Evolutionary conservation across 2,113 vertebrate genomes (phyloP).

Genomic region (Entomyzon cyanotis): DNA sequence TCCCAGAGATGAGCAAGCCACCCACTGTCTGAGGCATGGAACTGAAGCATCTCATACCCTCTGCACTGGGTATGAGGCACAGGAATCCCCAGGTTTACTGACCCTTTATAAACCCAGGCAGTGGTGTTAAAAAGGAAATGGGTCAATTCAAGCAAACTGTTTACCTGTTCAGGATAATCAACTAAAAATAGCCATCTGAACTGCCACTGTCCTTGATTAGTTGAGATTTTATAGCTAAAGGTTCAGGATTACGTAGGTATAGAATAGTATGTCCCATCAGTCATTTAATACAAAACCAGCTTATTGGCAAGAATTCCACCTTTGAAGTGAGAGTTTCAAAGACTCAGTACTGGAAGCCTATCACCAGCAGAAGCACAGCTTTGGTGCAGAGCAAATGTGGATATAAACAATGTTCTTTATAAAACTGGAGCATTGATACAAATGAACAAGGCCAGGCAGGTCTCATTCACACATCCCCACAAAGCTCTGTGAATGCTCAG

Average conservation of each 20-base stretch:
- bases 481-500: not conserved
- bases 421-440: not conserved
- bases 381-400: not conserved
- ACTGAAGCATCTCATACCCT: not conserved
- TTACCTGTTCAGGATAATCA: not conserved
- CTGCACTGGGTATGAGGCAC: not conserved
- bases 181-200: not conserved
- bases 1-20: not conserved
- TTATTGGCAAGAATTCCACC: not conserved
- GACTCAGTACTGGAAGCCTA: not conserved
- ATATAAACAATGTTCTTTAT: not conserved
- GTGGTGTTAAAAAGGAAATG: not conserved
- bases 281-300: not conserved
- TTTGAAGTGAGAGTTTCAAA: not conserved
- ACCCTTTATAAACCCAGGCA: not conserved
- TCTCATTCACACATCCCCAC: not conserved
- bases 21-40: not conserved
- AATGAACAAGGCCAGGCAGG: not conserved
- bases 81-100: not conserved
- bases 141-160: not conserved
- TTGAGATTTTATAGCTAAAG: not conserved
- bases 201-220: not conserved
- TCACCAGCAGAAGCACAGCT: not conserved
- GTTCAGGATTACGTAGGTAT: not conserved
- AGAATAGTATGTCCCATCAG: not conserved